A percentile compares a stretch with the other conserved stretches of the same genome.
Evolutionary conservation across 2,888 invertebrate species (phyloP).

Genomic region (Cerastis leucographa): DNA sequence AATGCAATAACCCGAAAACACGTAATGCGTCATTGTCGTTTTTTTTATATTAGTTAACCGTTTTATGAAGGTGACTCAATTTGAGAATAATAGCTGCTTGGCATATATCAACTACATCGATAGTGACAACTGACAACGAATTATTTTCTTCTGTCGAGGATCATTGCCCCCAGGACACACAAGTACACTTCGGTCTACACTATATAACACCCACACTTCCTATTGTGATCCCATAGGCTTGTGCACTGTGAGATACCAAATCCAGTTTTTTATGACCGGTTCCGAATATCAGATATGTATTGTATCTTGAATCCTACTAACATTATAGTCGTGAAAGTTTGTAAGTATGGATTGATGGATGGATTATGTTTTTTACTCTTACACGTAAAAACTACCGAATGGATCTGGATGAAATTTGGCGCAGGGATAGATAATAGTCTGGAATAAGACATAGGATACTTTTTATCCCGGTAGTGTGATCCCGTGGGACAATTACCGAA

Average conservation of each 20-base stretch:
- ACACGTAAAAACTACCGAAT: too few species aligned
- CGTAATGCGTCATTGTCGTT: not conserved
- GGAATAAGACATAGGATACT: too few species aligned
- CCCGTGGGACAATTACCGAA: too few species aligned
- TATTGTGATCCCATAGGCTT: slow-evolving; percentile 52
- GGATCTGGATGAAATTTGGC: too few species aligned
- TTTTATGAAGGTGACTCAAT: slow-evolving; percentile 20
- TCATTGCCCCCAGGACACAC: slow-evolving; percentile 52
- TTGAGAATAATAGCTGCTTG: slow-evolving; percentile 27
- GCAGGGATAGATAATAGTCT: too few species aligned
- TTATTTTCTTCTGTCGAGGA: slow-evolving; percentile 34
- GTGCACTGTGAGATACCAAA: slow-evolving; percentile 18
- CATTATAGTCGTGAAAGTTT: too few species aligned
- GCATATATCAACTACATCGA: slow-evolving; percentile 4
- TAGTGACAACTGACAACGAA: slow-evolving; percentile 33
- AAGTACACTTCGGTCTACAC: slow-evolving; percentile 14
- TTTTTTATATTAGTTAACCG: not conserved
- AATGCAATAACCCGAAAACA: not conserved
- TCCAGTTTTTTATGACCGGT: slow-evolving; percentile 25
- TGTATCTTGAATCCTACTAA: too few species aligned
- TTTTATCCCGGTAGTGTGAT: too few species aligned
- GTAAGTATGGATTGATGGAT: too few species aligned
- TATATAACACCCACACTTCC: slow-evolving; percentile 53
- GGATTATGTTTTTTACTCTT: too few species aligned
- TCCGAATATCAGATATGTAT: slow-evolving; percentile 32